Evolutionary conservation across 2,888 invertebrate genomes (phyloP).

Genomic region (Trichopria drosophilae): DNA sequence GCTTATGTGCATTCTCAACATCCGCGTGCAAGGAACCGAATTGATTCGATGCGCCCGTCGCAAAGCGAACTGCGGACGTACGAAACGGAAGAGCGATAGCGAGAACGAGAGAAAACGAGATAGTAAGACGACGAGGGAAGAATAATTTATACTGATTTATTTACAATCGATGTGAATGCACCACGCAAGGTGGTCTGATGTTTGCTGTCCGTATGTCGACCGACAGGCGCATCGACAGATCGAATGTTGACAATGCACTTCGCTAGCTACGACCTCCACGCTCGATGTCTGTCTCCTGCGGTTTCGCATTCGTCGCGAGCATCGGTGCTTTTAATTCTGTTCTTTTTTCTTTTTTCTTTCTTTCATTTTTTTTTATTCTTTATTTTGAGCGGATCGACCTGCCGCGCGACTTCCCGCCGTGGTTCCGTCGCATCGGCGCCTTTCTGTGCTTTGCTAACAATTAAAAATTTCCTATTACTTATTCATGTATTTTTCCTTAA

Average conservation of each 20-base stretch:
- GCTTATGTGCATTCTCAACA: conserved; percentile 34
- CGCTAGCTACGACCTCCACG: conserved; percentile 27
- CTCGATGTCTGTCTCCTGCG: conserved; percentile 34
- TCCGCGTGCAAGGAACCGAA: conserved; percentile 23
- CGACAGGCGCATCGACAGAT: conserved; percentile 38
- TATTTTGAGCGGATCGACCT: conserved; percentile 39
- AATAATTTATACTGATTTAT: conserved; percentile 46
- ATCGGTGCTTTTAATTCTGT: conserved; percentile 34
- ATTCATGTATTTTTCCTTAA: conserved; percentile 51
- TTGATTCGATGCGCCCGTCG: too few relatives aligned
- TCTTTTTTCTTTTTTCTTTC: conserved; percentile 21
- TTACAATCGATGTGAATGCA: conserved; percentile 44
- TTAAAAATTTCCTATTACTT: conserved; percentile 57
- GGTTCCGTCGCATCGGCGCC: conserved; percentile 40
- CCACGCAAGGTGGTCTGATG: conserved; percentile 29
- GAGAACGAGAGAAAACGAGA: conserved; percentile 6
- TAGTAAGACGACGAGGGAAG: conserved; percentile 33
- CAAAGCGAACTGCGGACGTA: too few relatives aligned
- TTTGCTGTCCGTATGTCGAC: too few relatives aligned
- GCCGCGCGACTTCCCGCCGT: conserved; percentile 39
- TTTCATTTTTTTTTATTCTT: conserved; percentile 23
- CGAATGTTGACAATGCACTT: conserved; percentile 42
- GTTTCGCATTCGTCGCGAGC: conserved; percentile 29
- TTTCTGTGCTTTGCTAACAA: conserved; percentile 52
- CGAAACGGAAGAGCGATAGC: conserved; percentile 7